Evolutionary conservation across 2,888 invertebrate genomes (phyloP), one percentile per base, ranked within the genome.

Genomic region (Eudemis profundana): DNA sequence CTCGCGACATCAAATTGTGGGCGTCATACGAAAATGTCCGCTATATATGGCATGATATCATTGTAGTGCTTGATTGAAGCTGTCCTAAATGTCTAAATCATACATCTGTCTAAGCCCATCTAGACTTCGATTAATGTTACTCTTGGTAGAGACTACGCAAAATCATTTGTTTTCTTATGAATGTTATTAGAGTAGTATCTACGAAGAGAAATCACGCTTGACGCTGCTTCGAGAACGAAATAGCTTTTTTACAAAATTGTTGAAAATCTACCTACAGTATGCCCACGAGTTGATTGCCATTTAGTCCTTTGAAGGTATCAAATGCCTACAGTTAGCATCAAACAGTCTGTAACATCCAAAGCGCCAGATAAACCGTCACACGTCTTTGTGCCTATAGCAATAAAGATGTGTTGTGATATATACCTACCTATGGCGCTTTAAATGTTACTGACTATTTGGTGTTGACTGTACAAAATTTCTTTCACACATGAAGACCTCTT

Each of bases 41-140:
- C 17, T 15, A 56, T 71, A 59, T 67, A 69, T 73, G 33, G 57
- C 57, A 64, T 64, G 64, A 36, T 51, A 38, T 57, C 21, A 36
- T 63, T 23, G 3, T 23, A 51, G 17, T 36, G 57, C 57, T 64
- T 59, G 17, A 10, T 12, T 17, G 14, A 57, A 29, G 14, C 7
- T 44, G 21, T 27, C 23, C 14, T 17, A 27, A 27, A 44, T 56
- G 42, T 44, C 12, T 29, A 21, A 27, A 40, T 23, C 23, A 54
- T 27, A 23, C 3, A 23, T 23, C 3, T 23, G 3, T 23, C 23
- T 23, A 3, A 23, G 23, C 17, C 44, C 56, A 44, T 44, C 17
- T 42, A 33, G 15, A 15, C 14, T 54, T 15, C 42, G 4, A 44
- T 46, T 33, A 33, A 27, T 42, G 4, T 15, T 27, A n/a, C 15